phyloP scores from a whole-genome alignment of 2,888 invertebrate species.

The Ophion ellenae region DNA sequence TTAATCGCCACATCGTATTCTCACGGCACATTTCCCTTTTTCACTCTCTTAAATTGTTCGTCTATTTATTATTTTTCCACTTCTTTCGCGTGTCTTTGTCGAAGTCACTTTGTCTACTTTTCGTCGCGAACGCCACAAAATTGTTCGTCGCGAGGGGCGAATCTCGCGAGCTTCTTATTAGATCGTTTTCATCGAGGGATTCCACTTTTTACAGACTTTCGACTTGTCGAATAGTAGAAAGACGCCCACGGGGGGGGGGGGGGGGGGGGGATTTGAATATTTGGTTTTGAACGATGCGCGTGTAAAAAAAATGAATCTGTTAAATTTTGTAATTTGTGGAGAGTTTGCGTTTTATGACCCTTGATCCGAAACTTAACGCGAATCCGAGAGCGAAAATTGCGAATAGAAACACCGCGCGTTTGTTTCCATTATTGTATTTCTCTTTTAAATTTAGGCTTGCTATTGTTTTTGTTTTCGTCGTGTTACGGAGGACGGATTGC shows the following conservation, averaged over 20 bases:
- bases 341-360: not conserved
- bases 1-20: slow-evolving; percentile 38
- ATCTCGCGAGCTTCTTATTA: not conserved
- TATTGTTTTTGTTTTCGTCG: slow-evolving; percentile 24
- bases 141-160: slow-evolving; percentile 1
- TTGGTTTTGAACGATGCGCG: not conserved
- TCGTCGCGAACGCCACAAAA: slow-evolving; percentile 7
- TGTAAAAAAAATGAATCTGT: not conserved
- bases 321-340: not conserved
- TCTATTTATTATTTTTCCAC: not conserved
- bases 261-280: too few species aligned
- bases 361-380: not conserved
- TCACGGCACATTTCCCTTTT: slow-evolving; percentile 22
- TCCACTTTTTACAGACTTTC: slow-evolving; percentile 8
- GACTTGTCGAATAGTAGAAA: slow-evolving; percentile 6
- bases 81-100: not conserved
- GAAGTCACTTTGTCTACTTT: slow-evolving; percentile 1
- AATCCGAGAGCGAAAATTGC: not conserved
- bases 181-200: not conserved
- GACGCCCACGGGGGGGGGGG: too few species aligned
- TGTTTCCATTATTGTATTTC: not conserved
- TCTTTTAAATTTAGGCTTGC: not conserved
- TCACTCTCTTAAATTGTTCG: slow-evolving; percentile 30
- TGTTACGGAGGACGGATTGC: slow-evolving; percentile 59
- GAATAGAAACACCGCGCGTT: not conserved